Evolutionary conservation across 2,888 invertebrate species (phyloP), one percentile per base, ranked within the genome.

Genomic region (Drosophila anceps): DNA sequence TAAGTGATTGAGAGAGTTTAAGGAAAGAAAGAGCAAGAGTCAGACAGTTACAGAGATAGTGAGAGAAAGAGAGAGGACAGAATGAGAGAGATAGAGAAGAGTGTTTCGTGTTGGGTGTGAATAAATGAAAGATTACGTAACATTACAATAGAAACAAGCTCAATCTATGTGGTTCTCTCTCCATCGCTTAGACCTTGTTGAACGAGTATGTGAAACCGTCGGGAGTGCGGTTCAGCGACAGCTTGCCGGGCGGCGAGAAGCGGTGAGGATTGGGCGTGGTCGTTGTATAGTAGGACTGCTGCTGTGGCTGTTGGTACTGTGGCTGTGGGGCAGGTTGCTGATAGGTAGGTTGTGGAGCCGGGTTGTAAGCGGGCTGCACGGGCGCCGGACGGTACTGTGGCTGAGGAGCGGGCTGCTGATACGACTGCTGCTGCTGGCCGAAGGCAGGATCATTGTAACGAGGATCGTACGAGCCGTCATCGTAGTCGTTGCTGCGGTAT

Each of bases 171-270:
- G 62, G 57, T 75, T 88, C 86, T 84, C 84, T 89, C 86, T 84
- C 81, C 75, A 33, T 15, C 69, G 67, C 55, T 81, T 91, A 92
- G 79, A 94, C 94, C 92, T 95, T 96, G 94, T 96, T 96, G 94
- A 97, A 97, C 81, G 95, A 96, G 93, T 97, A 97, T 89, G 96
- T 96, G 94, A 95, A 97, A 90, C 97, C 97, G 91, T 97, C 97
- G 44, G 97, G 97, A 69, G 96, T 97, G 91, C 97, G 94, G 94
- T 97, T 97, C 83, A 98, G 94, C 84, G 96, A 96, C 89, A 97
- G 95, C 93, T 97, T 97, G 81, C 97, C 97, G 35, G 97, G 97
- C 60, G 97, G 97, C 92, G 96, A 96, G 94, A 96, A 97, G 85
- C 96, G 95, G 89, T 95, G 95, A 24, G 97, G 96, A 33, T 95